A percentile compares a stretch with the other conserved stretches of the same genome.
Evolutionary conservation across 2,888 invertebrate species (phyloP).

Genomic region (Cataglyphis rosenhaueri): DNA sequence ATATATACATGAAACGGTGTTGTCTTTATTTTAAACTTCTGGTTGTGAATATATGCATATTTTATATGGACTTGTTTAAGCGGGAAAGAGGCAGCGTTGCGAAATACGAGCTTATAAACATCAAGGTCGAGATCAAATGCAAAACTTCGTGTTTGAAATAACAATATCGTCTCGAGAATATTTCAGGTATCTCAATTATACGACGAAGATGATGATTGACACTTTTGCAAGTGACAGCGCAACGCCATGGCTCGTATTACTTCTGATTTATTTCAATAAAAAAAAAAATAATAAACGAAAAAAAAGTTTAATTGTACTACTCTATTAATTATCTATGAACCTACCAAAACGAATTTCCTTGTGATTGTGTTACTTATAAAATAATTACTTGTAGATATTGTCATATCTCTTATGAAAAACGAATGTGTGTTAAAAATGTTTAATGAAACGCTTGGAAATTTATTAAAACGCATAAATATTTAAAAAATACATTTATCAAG

Average conservation of each 20-base stretch:
- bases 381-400: background rate
- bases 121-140: slow-evolving; percentile 55
- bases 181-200: background rate
- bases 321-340: slow-evolving; percentile 21
- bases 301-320: slow-evolving; percentile 58
- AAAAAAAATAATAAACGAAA: slow-evolving; percentile 62
- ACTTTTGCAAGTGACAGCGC: slow-evolving; percentile 46
- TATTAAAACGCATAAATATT: background rate
- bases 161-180: background rate
- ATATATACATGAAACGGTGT: slow-evolving; percentile 51
- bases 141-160: slow-evolving; percentile 42
- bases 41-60: slow-evolving; percentile 72
- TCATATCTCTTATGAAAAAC: background rate
- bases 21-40: slow-evolving; percentile 66
- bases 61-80: slow-evolving; percentile 62
- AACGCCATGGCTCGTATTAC: slow-evolving; percentile 57
- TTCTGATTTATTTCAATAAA: slow-evolving; percentile 68
- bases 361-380: background rate
- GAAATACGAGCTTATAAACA: slow-evolving; percentile 36
- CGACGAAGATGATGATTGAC: slow-evolving; percentile 38
- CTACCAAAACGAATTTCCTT: slow-evolving; percentile 1
- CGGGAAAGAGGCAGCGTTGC: slow-evolving; percentile 61
- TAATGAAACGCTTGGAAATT: background rate
- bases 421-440: background rate
- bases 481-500: background rate